Conservation (phyloP, 2,797 vertebrate genomes). For the Synaphobranchus kaupii region DNA sequence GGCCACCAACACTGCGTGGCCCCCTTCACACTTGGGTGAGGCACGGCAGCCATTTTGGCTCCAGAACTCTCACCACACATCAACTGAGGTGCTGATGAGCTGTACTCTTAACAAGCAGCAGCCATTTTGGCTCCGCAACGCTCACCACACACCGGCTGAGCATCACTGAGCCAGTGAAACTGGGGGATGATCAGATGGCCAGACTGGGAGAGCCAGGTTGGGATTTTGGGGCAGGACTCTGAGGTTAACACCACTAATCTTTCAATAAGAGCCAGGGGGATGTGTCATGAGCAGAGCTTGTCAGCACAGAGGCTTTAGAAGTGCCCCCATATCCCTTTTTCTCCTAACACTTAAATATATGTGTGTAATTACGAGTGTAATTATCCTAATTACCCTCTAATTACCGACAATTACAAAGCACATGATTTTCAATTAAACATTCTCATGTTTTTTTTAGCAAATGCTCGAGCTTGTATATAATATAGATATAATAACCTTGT, state of each 20-base stretch:
- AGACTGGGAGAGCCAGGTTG: neutral
- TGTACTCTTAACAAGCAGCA: too few species aligned
- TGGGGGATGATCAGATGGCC: too few species aligned
- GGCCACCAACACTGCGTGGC: too few species aligned
- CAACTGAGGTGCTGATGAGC: too few species aligned
- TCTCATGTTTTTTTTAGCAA: slow-evolving; percentile 46
- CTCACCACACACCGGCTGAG: neutral
- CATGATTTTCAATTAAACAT: slow-evolving; percentile 58
- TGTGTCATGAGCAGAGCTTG: neutral
- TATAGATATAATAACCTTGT: neutral
- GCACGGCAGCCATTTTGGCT: too few species aligned
- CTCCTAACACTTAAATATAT: slow-evolving; percentile 63
- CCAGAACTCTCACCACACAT: too few species aligned
- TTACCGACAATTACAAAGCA: slow-evolving; percentile 61
- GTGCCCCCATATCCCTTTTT: neutral
- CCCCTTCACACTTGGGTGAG: too few species aligned
- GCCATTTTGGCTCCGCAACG: too few species aligned
- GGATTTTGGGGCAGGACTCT: neutral
- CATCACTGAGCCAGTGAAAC: too few species aligned
- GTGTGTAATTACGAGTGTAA: too few species aligned
- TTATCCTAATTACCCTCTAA: slow-evolving; percentile 75
- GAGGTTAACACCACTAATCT: neutral
- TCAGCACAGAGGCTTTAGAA: neutral
- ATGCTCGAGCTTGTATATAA: neutral
- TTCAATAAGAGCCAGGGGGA: neutral